Conservation (phyloP, 2,113 vertebrate genomes). For the Clarias magur region DNA sequence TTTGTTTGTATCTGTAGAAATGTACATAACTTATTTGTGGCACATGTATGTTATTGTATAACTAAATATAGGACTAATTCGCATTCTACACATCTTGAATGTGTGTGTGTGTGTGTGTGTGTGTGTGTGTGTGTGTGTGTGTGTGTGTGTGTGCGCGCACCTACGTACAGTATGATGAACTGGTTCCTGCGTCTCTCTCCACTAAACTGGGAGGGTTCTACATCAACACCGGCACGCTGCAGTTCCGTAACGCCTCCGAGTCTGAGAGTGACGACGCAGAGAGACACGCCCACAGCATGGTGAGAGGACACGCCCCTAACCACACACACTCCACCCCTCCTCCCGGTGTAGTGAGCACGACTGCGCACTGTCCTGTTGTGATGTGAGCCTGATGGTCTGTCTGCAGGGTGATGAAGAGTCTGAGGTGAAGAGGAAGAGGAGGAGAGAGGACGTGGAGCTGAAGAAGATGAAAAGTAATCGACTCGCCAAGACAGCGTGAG, state of each 20-base stretch:
- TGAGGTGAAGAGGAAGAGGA: slow-evolving; percentile 85
- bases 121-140: slow-evolving; percentile 6
- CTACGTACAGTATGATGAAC: slow-evolving; percentile 82
- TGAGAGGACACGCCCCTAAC: slow-evolving; percentile 52
- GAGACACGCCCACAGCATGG: slow-evolving; percentile 80
- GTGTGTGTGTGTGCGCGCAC: not conserved
- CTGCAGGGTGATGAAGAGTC: slow-evolving; percentile 79
- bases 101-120: slow-evolving; percentile 5
- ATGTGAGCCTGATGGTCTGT: not conserved
- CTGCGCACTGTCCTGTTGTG: not conserved
- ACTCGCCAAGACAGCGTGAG: slow-evolving; percentile 88
- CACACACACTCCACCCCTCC: not conserved
- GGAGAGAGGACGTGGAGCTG: slow-evolving; percentile 83
- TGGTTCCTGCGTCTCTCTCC: slow-evolving; percentile 93
- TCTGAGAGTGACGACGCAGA: slow-evolving; percentile 87
- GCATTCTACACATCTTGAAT: not conserved
- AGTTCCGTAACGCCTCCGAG: slow-evolving; percentile 93
- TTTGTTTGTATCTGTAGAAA: not conserved
- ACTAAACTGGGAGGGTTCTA: slow-evolving; percentile 98
- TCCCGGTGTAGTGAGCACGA: too few species aligned
- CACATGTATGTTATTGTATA: not conserved
- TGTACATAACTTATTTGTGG: not conserved
- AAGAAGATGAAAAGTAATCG: slow-evolving; percentile 85
- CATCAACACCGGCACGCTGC: slow-evolving; percentile 95
- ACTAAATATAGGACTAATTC: not conserved